These are phyloP conservation scores for Nycticorax nycticorax DNA, from an alignment of 2,113 vertebrate genomes.

Conservation along the genomic window DNA sequence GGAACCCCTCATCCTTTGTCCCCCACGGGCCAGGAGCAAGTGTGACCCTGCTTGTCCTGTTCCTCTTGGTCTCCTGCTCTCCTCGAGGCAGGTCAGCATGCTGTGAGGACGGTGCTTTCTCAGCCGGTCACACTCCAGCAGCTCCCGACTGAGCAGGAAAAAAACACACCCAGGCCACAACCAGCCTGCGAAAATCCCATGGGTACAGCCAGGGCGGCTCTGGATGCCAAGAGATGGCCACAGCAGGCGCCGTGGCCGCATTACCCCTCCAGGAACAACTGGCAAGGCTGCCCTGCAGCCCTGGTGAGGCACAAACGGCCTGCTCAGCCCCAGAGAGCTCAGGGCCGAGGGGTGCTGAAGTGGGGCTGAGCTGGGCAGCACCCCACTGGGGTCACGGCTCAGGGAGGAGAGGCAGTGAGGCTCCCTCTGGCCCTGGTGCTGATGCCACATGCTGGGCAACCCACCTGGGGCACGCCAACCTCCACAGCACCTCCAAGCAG, in stretches of 20 bases:
- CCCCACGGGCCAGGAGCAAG: accelerated
- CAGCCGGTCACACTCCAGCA: neutral
- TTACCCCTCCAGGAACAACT: too few species aligned
- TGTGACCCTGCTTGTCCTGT: accelerated
- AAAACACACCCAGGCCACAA: neutral
- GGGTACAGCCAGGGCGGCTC: neutral
- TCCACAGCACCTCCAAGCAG: accelerated
- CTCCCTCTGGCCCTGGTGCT: neutral
- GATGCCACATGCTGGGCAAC: neutral
- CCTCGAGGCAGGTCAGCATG: neutral
- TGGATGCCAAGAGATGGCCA: neutral
- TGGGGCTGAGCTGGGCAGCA: accelerated
- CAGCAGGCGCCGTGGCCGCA: neutral
- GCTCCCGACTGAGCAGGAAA: neutral
- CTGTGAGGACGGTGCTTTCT: neutral
- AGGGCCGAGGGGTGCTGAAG: neutral
- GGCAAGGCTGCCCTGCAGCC: neutral
- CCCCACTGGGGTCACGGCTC: neutral
- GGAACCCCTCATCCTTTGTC: neutral
- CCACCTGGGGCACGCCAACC: accelerated
- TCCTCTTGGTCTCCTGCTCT: neutral
- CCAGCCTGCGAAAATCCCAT: neutral
- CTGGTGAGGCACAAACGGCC: accelerated
- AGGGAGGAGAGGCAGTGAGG: neutral
- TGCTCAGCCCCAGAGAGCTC: neutral